These are phyloP conservation scores for Zaprionus tsacasi DNA, from an alignment of 1,140 invertebrate genomes.

Conservation along the genomic window DNA sequence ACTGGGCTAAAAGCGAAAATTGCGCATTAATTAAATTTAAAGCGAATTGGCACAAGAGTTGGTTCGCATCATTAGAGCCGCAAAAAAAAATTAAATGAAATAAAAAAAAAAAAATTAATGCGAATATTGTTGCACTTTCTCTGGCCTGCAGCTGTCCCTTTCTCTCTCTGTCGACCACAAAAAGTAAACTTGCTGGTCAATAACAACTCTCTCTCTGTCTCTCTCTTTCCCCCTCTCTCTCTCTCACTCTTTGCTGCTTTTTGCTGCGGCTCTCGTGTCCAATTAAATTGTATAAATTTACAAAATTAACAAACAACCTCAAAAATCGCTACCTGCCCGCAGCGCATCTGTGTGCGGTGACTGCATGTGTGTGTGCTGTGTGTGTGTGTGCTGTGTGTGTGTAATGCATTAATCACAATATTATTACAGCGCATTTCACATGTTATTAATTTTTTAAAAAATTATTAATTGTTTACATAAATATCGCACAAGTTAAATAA, in stretches of 20 bases:
- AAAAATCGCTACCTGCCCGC: slow-evolving; percentile 61
- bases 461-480: slow-evolving; percentile 25
- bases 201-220: slow-evolving; percentile 24
- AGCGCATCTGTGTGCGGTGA: slow-evolving; percentile 23
- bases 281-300: slow-evolving; percentile 81
- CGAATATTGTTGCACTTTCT: slow-evolving; percentile 51
- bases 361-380: neutral
- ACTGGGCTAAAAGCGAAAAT: slow-evolving; percentile 71
- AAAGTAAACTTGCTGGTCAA: slow-evolving; percentile 69
- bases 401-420: slow-evolving; percentile 71
- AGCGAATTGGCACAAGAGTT: slow-evolving; percentile 56
- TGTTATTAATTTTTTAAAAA: slow-evolving; percentile 64
- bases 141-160: neutral
- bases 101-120: slow-evolving; percentile 53
- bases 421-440: slow-evolving; percentile 56
- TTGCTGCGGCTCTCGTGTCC: slow-evolving; percentile 57
- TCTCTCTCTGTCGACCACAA: slow-evolving; percentile 47
- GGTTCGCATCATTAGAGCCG: slow-evolving; percentile 72
- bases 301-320: slow-evolving; percentile 72
- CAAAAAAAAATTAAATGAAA: slow-evolving; percentile 38
- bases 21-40: slow-evolving; percentile 76
- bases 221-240: slow-evolving; percentile 3
- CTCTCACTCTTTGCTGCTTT: slow-evolving; percentile 4
- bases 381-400: slow-evolving; percentile 16
- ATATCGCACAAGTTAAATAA: slow-evolving; percentile 9